phyloP scores from a whole-genome alignment of 2,797 vertebrate genomes.

The Apodemus agrarius region DNA sequence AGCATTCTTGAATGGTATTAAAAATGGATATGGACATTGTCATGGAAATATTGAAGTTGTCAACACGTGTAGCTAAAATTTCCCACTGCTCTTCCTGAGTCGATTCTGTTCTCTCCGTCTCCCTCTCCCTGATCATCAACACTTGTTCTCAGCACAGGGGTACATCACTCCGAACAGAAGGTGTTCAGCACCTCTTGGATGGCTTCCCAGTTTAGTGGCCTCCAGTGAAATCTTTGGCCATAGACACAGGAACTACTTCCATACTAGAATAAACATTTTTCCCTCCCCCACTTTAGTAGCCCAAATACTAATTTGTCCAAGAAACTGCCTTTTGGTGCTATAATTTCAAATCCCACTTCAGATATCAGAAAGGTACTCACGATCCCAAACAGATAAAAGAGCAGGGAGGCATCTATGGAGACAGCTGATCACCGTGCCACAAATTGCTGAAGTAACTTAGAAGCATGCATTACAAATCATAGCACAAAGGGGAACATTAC shows the following conservation, averaged over 20 bases:
- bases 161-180: conserved; percentile 71
- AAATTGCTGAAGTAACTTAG: conserved; percentile 62
- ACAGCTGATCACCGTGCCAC: conserved; percentile 51
- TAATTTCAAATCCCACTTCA: conserved; percentile 69
- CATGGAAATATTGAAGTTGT: conserved; percentile 48
- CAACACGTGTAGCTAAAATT: conserved; percentile 55
- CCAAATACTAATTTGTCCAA: conserved; percentile 74
- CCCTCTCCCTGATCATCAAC: conserved; percentile 27
- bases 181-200: conserved; percentile 71
- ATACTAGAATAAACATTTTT: conserved; percentile 70
- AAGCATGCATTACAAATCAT: conserved; percentile 67
- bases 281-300: conserved; percentile 56
- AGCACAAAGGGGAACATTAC: conserved; percentile 40
- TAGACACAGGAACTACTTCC: conserved; percentile 63
- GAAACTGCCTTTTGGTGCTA: conserved; percentile 76
- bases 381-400: conserved; percentile 72
- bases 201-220: conserved; percentile 60
- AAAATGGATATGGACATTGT: conserved; percentile 38
- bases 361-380: conserved; percentile 72
- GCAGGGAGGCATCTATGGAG: conserved; percentile 68
- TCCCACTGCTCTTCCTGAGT: conserved; percentile 59
- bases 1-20: not conserved
- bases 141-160: conserved; percentile 62
- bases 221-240: conserved; percentile 48
- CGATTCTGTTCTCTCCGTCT: not conserved